Conservation (phyloP, 2,797 vertebrate genomes). For the Mormyrops attenuatus region DNA sequence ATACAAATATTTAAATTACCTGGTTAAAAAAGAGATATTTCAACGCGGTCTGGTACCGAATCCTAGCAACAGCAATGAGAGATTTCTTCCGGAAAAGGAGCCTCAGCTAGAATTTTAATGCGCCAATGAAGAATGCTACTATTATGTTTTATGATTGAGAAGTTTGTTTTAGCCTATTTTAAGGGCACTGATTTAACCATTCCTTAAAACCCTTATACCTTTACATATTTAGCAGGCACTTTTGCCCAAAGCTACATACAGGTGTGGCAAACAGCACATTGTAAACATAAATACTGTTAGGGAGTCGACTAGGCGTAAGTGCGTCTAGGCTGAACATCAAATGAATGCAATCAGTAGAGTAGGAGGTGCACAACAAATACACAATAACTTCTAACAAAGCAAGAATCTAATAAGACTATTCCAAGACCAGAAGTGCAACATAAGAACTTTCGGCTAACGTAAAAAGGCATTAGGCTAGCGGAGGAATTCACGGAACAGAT, state of each 20-base stretch:
- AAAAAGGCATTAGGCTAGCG: neutral
- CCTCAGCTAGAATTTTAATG: neutral
- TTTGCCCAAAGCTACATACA: neutral
- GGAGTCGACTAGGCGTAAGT: neutral
- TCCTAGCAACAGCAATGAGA: neutral
- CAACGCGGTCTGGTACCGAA: neutral
- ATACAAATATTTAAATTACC: neutral
- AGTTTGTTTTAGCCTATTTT: neutral
- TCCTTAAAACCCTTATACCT: neutral
- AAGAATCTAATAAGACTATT: neutral
- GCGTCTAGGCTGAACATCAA: neutral
- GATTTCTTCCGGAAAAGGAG: neutral
- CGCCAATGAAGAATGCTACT: neutral
- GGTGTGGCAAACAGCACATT: neutral
- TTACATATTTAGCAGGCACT: neutral
- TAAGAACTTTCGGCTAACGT: neutral
- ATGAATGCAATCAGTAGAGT: neutral
- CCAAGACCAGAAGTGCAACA: neutral
- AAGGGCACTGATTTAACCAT: neutral
- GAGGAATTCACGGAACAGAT: neutral
- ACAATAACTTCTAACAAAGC: neutral
- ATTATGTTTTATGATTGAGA: neutral
- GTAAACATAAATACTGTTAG: neutral
- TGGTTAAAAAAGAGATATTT: neutral
- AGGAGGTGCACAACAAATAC: neutral